Conservation (phyloP, 2,797 vertebrate genomes). For the Peromyscus aztecus region DNA sequence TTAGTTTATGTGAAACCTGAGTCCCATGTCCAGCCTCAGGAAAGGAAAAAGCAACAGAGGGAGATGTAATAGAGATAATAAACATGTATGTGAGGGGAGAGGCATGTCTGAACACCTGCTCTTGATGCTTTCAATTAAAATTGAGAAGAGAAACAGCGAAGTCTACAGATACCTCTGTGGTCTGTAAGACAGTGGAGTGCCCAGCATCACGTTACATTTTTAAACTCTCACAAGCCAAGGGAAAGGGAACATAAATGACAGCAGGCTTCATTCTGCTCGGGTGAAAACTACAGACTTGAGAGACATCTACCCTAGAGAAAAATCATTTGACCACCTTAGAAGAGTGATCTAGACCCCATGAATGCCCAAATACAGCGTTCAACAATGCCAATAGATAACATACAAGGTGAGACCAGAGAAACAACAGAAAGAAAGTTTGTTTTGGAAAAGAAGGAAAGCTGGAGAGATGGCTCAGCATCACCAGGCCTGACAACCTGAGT, state of each 20-base stretch:
- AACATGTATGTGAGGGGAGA: background rate
- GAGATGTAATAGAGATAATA: background rate
- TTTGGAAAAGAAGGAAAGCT: background rate
- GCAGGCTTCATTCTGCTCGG: background rate
- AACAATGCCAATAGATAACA: background rate
- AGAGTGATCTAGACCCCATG: background rate
- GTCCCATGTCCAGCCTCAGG: background rate
- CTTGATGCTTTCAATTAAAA: conserved; percentile 15
- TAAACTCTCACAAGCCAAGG: background rate
- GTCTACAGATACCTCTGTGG: background rate
- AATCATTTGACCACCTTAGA: background rate
- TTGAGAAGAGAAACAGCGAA: background rate
- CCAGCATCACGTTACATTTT: background rate
- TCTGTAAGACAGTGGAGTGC: background rate
- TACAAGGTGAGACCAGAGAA: background rate
- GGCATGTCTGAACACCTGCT: background rate
- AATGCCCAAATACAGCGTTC: background rate
- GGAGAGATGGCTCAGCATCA: too few species aligned
- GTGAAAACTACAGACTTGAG: background rate
- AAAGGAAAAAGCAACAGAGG: background rate
- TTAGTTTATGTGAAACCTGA: background rate
- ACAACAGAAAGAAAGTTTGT: background rate
- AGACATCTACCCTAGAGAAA: background rate
- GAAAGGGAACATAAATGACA: background rate
- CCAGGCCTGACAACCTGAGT: background rate